These are phyloP conservation scores for Solea senegalensis DNA, from an alignment of 2,113 vertebrate genomes.

Conservation along the genomic window DNA sequence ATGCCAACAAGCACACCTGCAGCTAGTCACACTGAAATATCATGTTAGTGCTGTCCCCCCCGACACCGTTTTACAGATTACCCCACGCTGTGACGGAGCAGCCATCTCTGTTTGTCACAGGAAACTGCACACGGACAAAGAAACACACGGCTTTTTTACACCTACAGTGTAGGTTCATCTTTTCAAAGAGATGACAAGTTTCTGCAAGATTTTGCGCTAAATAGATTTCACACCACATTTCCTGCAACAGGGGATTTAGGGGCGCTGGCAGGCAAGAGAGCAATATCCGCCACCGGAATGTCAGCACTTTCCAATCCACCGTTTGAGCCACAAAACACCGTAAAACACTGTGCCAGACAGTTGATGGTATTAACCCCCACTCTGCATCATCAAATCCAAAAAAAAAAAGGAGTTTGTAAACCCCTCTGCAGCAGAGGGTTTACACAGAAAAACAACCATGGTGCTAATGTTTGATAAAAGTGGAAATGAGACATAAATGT, in stretches of 20 bases:
- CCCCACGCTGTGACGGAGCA: constrained; percentile 24
- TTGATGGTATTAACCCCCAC: constrained; percentile 30
- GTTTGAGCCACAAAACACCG: constrained; percentile 52
- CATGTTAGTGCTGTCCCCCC: constrained; percentile 29
- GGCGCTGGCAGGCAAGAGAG: constrained; percentile 58
- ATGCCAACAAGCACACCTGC: neutral
- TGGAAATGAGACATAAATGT: constrained; percentile 7
- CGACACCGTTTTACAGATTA: constrained; percentile 42
- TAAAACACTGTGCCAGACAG: constrained; percentile 39
- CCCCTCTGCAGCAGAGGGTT: neutral
- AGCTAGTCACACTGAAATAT: constrained; percentile 8
- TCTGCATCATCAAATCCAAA: neutral
- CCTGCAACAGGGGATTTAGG: constrained; percentile 70
- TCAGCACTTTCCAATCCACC: constrained; percentile 71
- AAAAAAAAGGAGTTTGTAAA: no score
- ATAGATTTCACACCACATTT: constrained; percentile 77
- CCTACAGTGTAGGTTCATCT: constrained; percentile 52
- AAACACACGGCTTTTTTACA: constrained; percentile 7
- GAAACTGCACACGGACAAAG: constrained; percentile 31
- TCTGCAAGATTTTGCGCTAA: constrained; percentile 68
- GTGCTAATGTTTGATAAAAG: constrained; percentile 5
- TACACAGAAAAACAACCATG: constrained; percentile 3
- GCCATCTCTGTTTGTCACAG: constrained; percentile 46
- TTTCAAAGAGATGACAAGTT: constrained; percentile 73
- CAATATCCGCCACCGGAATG: constrained; percentile 66